Conservation (phyloP, 2,113 vertebrate species). For the Pelmatolapia mariae region DNA sequence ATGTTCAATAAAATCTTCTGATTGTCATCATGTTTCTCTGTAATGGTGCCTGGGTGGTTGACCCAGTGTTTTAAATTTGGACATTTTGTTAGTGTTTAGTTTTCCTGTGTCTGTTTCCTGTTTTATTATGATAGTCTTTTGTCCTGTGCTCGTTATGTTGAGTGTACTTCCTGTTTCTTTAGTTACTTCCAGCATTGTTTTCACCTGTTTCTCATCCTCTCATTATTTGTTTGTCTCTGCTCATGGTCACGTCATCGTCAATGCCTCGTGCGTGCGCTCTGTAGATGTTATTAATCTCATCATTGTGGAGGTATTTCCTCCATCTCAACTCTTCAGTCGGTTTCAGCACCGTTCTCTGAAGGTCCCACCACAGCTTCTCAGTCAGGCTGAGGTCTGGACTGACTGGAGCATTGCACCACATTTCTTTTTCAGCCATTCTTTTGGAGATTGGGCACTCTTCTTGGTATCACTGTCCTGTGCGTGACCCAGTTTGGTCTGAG, state of each 20-base stretch:
- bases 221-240: neutral
- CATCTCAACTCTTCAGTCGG: neutral
- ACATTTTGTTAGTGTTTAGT: neutral
- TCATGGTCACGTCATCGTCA: neutral
- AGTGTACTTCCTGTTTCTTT: neutral
- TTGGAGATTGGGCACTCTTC: neutral
- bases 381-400: neutral
- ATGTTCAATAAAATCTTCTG: neutral
- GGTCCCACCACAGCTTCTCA: neutral
- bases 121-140: neutral
- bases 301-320: no score
- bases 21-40: neutral
- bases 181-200: neutral
- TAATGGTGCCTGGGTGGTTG: neutral
- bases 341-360: neutral
- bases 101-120: neutral
- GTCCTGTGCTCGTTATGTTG: neutral
- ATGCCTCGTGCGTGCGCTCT: fast-evolving
- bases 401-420: neutral
- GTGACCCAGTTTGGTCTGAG: no score
- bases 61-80: neutral
- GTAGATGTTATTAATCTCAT: neutral
- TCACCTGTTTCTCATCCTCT: fast-evolving
- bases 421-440: neutral
- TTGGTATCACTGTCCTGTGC: neutral